phyloP scores from a whole-genome alignment of 2,113 vertebrate genomes.

The Potamarius usumacintae region DNA sequence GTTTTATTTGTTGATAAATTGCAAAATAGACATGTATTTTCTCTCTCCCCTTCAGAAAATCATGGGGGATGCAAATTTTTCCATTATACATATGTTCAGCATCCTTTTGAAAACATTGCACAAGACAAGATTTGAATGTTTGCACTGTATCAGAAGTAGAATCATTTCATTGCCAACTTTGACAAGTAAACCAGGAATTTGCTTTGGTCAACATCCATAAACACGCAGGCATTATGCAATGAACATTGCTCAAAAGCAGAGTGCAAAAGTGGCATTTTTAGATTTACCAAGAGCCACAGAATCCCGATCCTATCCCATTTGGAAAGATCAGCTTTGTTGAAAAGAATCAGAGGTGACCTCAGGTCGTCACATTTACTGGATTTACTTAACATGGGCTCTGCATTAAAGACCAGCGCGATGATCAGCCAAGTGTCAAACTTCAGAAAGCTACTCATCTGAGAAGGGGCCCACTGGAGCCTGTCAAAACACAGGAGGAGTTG shows the following conservation, averaged over 20 bases:
- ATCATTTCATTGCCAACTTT: not conserved
- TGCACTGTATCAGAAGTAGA: not conserved
- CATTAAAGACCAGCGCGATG: conserved; percentile 2
- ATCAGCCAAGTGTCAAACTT: not conserved
- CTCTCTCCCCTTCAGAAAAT: not conserved
- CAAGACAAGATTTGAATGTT: not conserved
- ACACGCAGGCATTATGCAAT: not conserved
- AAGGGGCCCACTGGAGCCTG: conserved; percentile 3
- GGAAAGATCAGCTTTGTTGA: not conserved
- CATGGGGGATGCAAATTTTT: not conserved
- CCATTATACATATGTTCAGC: not conserved
- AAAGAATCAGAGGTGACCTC: not conserved
- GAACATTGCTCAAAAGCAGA: not conserved
- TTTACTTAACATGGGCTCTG: not conserved
- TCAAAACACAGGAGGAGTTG: conserved; percentile 36
- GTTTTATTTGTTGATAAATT: not conserved
- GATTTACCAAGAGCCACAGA: not conserved
- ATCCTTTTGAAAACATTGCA: not conserved
- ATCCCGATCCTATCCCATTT: not conserved
- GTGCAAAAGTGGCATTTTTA: not conserved
- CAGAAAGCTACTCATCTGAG: conserved; percentile 7
- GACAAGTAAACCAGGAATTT: not conserved
- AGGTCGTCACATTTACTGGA: not conserved
- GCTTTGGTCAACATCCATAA: not conserved
- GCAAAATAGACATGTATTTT: not conserved